Conservation (phyloP, 2,113 vertebrate genomes). For the Ifrita kowaldi region DNA sequence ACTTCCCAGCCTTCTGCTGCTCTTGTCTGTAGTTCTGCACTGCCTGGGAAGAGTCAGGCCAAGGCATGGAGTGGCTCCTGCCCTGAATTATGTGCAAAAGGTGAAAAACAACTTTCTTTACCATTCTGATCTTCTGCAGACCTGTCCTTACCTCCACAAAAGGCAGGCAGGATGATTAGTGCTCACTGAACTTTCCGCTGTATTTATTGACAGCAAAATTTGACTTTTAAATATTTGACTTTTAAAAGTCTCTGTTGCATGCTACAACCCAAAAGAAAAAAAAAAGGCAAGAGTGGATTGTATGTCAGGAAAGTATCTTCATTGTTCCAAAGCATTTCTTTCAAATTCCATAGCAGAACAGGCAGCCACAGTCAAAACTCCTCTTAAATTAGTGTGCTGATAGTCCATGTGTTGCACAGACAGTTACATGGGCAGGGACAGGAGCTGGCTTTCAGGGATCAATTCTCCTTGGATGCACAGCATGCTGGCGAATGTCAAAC, state of each 20-base stretch:
- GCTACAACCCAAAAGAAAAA: neutral
- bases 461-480: neutral
- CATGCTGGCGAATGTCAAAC: neutral
- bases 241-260: neutral
- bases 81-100: neutral
- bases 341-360: neutral
- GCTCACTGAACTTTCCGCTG: neutral
- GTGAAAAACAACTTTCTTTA: neutral
- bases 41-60: neutral
- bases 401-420: accelerated
- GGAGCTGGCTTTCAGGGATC: neutral
- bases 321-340: neutral
- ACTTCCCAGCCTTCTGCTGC: neutral
- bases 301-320: neutral
- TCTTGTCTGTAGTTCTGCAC: neutral
- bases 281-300: neutral
- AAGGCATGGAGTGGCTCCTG: neutral
- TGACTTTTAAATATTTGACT: neutral
- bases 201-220: neutral
- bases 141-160: neutral
- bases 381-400: neutral
- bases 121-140: neutral
- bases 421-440: neutral
- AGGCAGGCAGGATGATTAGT: neutral
- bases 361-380: neutral